A percentile compares a stretch with the other conserved stretches of the same genome.
Conservation (phyloP, 2,888 invertebrate genomes). For the Conus canariensis region DNA sequence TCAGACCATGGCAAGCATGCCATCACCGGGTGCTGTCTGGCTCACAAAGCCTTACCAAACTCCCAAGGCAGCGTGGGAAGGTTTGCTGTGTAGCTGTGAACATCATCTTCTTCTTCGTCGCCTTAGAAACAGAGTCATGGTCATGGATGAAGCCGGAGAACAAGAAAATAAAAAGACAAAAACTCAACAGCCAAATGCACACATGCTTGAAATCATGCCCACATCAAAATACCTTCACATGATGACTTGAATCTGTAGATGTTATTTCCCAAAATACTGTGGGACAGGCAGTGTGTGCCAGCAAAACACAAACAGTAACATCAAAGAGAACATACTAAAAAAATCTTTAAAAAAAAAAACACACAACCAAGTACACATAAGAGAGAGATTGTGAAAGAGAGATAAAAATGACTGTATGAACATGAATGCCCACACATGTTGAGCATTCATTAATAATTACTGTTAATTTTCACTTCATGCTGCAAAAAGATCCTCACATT, state of each 20-base stretch:
- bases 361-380: too few species aligned
- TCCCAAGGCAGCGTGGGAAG: constrained; percentile 54
- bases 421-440: too few species aligned
- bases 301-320: too few species aligned
- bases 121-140: constrained; percentile 33
- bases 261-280: too few species aligned
- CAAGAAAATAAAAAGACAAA: background rate
- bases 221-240: background rate
- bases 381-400: too few species aligned
- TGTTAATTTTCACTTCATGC: too few species aligned
- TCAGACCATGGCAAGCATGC: constrained; percentile 19
- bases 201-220: background rate
- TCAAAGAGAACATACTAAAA: too few species aligned
- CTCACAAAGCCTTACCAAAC: constrained; percentile 50
- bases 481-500: too few species aligned
- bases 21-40: background rate
- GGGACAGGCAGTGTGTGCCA: too few species aligned
- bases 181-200: background rate
- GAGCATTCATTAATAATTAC: too few species aligned
- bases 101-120: constrained; percentile 34
- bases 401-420: too few species aligned
- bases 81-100: constrained; percentile 43
- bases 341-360: too few species aligned
- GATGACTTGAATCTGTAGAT: background rate
- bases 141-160: background rate